Evolutionary conservation across 2,113 vertebrate species (phyloP).

Genomic region (Phylloscopus trochilus): DNA sequence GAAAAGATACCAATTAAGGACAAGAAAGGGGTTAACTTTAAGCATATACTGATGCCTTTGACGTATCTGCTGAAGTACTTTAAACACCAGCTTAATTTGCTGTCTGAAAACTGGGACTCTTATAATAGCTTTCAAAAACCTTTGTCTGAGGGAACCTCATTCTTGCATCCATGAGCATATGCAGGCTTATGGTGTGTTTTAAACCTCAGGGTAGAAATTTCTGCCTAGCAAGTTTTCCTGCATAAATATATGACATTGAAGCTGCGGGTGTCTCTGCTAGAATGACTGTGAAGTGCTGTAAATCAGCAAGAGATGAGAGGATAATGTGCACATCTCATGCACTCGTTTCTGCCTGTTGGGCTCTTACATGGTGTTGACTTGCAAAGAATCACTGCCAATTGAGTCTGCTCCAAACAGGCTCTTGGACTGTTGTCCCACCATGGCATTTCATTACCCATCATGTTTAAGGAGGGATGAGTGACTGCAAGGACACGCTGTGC

Average conservation of each 20-base stretch:
- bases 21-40: not conserved
- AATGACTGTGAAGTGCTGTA: not conserved
- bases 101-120: not conserved
- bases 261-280: constrained; percentile 7
- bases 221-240: constrained; percentile 3
- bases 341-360: constrained; percentile 23
- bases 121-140: constrained; percentile 7
- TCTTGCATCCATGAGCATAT: not conserved
- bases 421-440: constrained; percentile 41
- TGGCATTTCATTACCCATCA: constrained; percentile 52
- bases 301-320: constrained; percentile 30
- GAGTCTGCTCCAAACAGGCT: constrained; percentile 27
- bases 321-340: not conserved
- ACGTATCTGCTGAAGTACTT: not conserved
- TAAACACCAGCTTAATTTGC: not conserved
- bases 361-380: not conserved
- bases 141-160: not conserved
- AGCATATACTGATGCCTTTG: not conserved
- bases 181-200: not conserved
- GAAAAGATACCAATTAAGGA: not conserved
- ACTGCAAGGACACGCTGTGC: not conserved
- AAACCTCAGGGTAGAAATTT: not conserved
- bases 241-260: constrained; percentile 39
- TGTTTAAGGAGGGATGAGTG: constrained; percentile 57
- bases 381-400: constrained; percentile 43